Percentiles rank a stretch among this genome's conserved stretches.
These are phyloP conservation scores for Fregata magnificens DNA, from an alignment of 2,113 vertebrate genomes.

Conservation along the genomic window DNA sequence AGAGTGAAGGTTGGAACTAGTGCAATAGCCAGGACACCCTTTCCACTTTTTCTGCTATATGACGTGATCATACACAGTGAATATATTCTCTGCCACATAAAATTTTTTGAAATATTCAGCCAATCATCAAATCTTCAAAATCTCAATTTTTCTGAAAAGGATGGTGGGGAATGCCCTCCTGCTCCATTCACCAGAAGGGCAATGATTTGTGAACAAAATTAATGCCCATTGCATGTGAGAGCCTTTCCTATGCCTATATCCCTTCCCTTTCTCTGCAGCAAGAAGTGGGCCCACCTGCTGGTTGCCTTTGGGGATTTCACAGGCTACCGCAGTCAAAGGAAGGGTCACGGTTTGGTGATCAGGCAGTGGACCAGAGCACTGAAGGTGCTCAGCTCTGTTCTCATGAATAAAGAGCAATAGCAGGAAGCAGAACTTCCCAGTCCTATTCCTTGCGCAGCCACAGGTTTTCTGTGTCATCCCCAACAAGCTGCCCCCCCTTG, in stretches of 20 bases:
- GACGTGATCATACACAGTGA: not conserved
- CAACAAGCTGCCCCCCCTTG: not conserved
- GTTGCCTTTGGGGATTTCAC: not conserved
- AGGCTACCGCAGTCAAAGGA: not conserved
- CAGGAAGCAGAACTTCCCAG: not conserved
- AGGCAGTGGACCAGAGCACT: not conserved
- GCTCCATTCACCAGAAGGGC: not conserved
- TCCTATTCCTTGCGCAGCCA: not conserved
- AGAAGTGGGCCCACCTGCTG: not conserved
- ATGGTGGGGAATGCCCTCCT: not conserved
- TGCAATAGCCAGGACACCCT: not conserved
- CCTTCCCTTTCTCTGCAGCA: not conserved
- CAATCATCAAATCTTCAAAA: not conserved
- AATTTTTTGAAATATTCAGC: not conserved
- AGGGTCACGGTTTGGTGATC: not conserved
- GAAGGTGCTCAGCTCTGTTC: not conserved
- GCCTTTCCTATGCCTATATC: not conserved
- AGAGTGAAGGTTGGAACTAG: not conserved
- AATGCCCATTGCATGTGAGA: not conserved
- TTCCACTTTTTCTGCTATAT: rapidly evolving
- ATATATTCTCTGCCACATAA: not conserved
- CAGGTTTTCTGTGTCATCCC: not conserved
- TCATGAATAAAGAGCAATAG: not conserved
- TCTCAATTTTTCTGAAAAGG: not conserved
- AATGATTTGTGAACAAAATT: not conserved